phyloP scores from a whole-genome alignment of 64 coral and sea anemone species.

The Montipora capricornis region DNA sequence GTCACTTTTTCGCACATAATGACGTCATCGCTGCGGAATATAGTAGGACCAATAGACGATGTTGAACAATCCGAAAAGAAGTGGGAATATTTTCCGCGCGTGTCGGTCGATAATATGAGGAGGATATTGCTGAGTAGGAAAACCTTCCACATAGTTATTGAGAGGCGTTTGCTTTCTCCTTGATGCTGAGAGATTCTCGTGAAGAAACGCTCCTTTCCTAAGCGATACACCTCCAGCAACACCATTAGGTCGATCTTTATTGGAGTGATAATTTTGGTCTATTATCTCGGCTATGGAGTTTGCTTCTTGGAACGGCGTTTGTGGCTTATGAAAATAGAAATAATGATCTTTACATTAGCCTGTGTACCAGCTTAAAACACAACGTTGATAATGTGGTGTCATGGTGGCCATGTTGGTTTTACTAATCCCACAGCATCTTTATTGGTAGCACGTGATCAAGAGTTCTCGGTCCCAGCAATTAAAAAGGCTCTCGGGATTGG shows the following conservation, averaged over 20 bases:
- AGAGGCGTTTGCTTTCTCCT: conserved; percentile 38
- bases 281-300: conserved; percentile 19
- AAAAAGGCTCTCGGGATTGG: too few relatives aligned
- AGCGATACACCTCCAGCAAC: background rate
- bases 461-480: too few relatives aligned
- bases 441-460: too few relatives aligned
- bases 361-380: background rate
- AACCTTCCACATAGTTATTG: conserved; percentile 8
- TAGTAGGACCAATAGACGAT: conserved; percentile 92
- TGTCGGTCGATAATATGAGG: conserved; percentile 82
- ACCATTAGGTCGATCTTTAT: conserved; percentile 2
- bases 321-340: conserved; percentile 11
- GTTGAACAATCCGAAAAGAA: conserved; percentile 81
- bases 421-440: too few relatives aligned
- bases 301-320: conserved; percentile 7
- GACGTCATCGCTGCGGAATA: conserved; percentile 48
- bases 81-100: conserved; percentile 85
- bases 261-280: background rate
- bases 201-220: conserved; percentile 31
- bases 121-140: conserved; percentile 52
- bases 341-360: background rate
- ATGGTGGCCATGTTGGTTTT: too few relatives aligned
- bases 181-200: conserved; percentile 14
- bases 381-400: too few relatives aligned
- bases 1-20: background rate